Percentiles rank a stretch among this genome's conserved stretches.
Conservation (phyloP, 2,888 invertebrate genomes). For the Epicampocera succincta region DNA sequence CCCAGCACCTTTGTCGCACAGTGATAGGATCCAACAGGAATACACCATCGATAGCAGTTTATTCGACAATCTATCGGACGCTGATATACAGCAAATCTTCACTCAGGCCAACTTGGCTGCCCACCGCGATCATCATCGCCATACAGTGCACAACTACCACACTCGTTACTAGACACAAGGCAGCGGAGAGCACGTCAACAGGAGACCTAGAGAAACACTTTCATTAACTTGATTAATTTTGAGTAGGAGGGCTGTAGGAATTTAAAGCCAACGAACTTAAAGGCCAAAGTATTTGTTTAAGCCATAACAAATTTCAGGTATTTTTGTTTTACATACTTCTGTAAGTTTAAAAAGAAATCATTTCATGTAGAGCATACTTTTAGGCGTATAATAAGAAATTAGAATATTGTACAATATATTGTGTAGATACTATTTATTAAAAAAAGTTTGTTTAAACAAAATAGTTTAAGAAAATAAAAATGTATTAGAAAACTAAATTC, state of each 20-base stretch:
- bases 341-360: background rate
- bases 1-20: slow-evolving; percentile 72
- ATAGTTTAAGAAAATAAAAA: slow-evolving; percentile 14
- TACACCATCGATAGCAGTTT: slow-evolving; percentile 71
- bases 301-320: slow-evolving; percentile 45
- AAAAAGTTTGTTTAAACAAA: background rate
- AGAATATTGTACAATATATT: slow-evolving; percentile 37
- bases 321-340: background rate
- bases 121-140: slow-evolving; percentile 72
- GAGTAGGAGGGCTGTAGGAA: background rate
- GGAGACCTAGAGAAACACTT: background rate
- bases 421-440: slow-evolving; percentile 56
- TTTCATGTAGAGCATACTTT: slow-evolving; percentile 30
- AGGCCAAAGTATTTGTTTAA: slow-evolving; percentile 59
- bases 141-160: slow-evolving; percentile 64
- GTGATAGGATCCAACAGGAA: slow-evolving; percentile 65
- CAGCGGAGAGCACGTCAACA: background rate
- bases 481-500: no score
- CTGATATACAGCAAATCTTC: slow-evolving; percentile 78
- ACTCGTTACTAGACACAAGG: slow-evolving; percentile 26
- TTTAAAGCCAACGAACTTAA: slow-evolving; percentile 21
- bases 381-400: slow-evolving; percentile 26
- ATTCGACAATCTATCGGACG: slow-evolving; percentile 77
- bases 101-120: slow-evolving; percentile 76
- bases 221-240: background rate